phyloP scores from a whole-genome alignment of 2,113 vertebrate species.

The Mormyrus lacerda region DNA sequence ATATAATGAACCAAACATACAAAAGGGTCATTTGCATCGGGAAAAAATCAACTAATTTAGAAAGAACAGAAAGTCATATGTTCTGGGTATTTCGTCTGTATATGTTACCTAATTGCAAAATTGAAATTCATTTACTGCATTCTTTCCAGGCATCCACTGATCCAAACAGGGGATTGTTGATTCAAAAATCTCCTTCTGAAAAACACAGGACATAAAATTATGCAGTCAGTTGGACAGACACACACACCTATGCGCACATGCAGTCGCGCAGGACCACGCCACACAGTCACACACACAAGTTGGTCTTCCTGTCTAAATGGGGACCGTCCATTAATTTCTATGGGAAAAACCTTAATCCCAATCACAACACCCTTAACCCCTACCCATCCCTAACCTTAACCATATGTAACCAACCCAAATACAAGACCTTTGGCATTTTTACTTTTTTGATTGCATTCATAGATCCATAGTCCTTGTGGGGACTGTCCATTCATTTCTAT shows the following conservation, averaged over 20 bases:
- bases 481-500: neutral
- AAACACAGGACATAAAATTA: neutral
- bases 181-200: neutral
- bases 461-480: too few relatives aligned
- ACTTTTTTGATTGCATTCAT: too few relatives aligned
- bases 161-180: neutral
- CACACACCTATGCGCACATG: neutral
- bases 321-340: neutral
- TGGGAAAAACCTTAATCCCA: neutral
- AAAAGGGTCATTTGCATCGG: neutral
- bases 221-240: neutral
- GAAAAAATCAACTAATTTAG: neutral
- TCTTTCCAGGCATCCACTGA: neutral
- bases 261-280: neutral
- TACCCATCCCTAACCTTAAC: neutral
- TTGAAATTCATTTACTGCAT: neutral
- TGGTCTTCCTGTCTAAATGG: too few relatives aligned
- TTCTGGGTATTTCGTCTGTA: neutral
- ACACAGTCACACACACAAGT: neutral
- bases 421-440: neutral
- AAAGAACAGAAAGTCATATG: neutral
- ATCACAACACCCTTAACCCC: neutral
- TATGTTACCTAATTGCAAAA: neutral
- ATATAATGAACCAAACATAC: neutral
- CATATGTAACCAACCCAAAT: neutral